These are phyloP conservation scores for Drosophila paracracens DNA, from an alignment of 2,888 invertebrate genomes.

Conservation along the genomic window DNA sequence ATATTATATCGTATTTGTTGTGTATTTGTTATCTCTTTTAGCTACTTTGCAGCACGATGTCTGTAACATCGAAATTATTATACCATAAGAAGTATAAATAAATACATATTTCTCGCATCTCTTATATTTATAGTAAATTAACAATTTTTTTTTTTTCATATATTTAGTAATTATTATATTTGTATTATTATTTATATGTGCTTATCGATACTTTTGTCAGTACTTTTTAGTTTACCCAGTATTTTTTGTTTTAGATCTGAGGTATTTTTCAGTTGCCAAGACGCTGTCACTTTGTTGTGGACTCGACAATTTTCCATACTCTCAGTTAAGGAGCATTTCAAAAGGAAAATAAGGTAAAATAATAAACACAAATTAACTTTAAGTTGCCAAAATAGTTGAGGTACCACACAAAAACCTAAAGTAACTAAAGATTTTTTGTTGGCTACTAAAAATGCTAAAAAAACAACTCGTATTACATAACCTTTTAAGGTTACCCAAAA, in stretches of 20 bases:
- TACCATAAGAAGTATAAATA: neutral
- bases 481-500: slow-evolving; percentile 78
- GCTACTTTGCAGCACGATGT: neutral
- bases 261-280: slow-evolving; percentile 15
- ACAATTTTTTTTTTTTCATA: neutral
- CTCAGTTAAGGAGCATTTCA: slow-evolving; percentile 34
- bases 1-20: slow-evolving; percentile 1
- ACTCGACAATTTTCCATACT: slow-evolving; percentile 51
- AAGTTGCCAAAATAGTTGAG: neutral
- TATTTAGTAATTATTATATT: neutral
- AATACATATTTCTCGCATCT: neutral
- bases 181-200: neutral
- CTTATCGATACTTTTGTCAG: neutral
- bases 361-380: neutral
- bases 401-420: neutral
- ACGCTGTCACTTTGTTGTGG: slow-evolving; percentile 26
- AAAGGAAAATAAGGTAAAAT: slow-evolving; percentile 60
- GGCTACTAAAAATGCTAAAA: neutral
- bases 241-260: slow-evolving; percentile 5
- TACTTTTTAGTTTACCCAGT: slow-evolving; percentile 1
- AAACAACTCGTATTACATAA: slow-evolving; percentile 74
- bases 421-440: neutral
- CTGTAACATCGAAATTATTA: neutral
- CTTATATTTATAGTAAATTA: neutral
- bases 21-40: neutral